Conservation (phyloP, 2,888 invertebrate genomes). For the Eurytoma californica region DNA sequence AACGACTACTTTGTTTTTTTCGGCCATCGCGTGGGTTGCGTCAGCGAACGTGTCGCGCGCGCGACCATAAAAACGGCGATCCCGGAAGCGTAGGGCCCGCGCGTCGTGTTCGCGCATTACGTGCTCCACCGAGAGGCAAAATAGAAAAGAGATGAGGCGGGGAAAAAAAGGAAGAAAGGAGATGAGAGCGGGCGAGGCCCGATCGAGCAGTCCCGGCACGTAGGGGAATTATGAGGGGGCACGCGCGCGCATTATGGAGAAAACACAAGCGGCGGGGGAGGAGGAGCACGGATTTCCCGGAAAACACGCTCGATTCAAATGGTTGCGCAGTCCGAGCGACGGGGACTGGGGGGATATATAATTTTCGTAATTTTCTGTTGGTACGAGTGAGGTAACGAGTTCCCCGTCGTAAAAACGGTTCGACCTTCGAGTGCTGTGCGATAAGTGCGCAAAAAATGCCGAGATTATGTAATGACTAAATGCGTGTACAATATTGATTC, state of each 20-base stretch:
- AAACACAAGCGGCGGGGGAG: not conserved
- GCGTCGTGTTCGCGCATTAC: conserved; percentile 51
- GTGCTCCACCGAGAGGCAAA: conserved; percentile 39
- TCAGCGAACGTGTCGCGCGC: not conserved
- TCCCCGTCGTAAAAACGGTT: too few species aligned
- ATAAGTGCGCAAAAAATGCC: too few species aligned
- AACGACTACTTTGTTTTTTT: conserved; percentile 1
- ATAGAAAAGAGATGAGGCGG: not conserved
- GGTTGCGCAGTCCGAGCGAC: not conserved
- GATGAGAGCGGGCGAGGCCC: not conserved
- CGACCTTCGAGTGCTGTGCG: too few species aligned
- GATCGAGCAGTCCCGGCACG: conserved; percentile 49
- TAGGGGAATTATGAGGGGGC: conserved; percentile 50
- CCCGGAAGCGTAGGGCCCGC: conserved; percentile 48
- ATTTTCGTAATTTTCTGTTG: not conserved
- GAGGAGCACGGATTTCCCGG: conserved; percentile 16
- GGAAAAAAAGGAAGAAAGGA: not conserved
- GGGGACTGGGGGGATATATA: not conserved
- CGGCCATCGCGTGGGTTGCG: not conserved
- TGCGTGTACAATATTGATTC: too few species aligned
- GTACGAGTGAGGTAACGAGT: not conserved
- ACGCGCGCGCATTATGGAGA: conserved; percentile 42
- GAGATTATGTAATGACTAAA: too few species aligned
- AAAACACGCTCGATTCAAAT: not conserved
- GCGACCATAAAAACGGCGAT: conserved; percentile 43